Base-by-base conservation (phyloP, 2,888 invertebrate species). In the Bruchidius siliquastri region DNA sequence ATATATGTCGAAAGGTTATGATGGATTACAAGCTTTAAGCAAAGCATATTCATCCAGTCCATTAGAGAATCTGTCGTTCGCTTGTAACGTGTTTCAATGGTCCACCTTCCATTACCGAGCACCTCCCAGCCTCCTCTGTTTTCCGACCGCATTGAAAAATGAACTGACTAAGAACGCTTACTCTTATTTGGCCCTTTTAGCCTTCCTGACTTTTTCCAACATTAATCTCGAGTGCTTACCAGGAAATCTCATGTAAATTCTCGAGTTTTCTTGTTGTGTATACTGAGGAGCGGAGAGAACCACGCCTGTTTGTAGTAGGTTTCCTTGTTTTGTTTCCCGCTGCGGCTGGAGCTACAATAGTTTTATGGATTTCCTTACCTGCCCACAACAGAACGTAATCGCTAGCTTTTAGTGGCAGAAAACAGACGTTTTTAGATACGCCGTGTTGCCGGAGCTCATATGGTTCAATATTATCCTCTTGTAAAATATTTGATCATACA, bases 121-220 rank as follows among this genome's bases (percentile, higher is more conserved):
- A 49, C 49, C 49, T 49, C 49, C 49, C 49, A 49, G 49, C 13
- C 49, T 18, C 13, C 73, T 74, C 73, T 74, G 72, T 67, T 76
- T 74, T 75, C 74, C 76, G 73, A 74, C 72, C 73, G 72, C 49
- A 73, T 77, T 81, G 80, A 81, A 81, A 81, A 81, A 81, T 81
- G 79, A 77, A 80, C 81, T 80, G 79, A 77, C 79, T 80, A 74
- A 75, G 78, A 79, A 78, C 80, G 78, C 78, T 79, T 80, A 80
- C 78, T 80, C 79, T 80, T 80, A 80, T 80, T 81, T 79, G 76
- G 77, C 78, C 80, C 80, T 80, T 77, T 80, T 80, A 79, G 77
- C 78, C 80, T 76, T 75, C 67, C 79, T 75, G 79, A 78, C 78
- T 80, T 79, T 79, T 79, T 80, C 76, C 73, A 72, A 72, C 78